phyloP scores from a whole-genome alignment of 2,797 vertebrate genomes.

The Microctenopoma stevenorrisi region DNA sequence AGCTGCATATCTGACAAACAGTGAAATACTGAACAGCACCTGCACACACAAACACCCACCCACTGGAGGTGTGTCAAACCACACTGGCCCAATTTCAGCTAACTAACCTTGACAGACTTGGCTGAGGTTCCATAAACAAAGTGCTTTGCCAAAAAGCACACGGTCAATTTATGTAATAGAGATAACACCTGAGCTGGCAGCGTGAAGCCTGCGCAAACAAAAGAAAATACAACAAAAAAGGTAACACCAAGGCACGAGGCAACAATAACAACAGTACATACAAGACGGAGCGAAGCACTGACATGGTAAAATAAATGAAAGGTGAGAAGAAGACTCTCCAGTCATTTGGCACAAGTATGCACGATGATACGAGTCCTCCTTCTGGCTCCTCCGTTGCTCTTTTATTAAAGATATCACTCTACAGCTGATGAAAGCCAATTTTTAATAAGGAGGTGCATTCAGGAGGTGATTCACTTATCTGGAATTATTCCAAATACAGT shows the following conservation, averaged over 20 bases:
- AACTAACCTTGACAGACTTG: conserved; percentile 72
- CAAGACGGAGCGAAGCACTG: neutral
- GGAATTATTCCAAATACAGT: conserved; percentile 56
- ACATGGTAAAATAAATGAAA: neutral
- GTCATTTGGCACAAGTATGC: conserved; percentile 3
- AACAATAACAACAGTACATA: neutral
- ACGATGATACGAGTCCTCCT: neutral
- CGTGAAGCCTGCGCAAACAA: conserved; percentile 10
- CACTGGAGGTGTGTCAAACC: conserved; percentile 43
- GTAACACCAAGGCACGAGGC: neutral
- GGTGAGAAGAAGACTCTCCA: neutral
- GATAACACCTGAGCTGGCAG: conserved; percentile 55
- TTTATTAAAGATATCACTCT: conserved; percentile 14
- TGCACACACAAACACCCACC: neutral
- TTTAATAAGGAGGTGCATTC: conserved; percentile 64
- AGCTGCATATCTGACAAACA: conserved; percentile 6
- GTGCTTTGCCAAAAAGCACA: conserved; percentile 62
- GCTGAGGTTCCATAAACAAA: conserved; percentile 32
- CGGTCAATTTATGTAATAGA: conserved; percentile 53
- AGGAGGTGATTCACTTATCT: conserved; percentile 53
- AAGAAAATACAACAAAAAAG: neutral
- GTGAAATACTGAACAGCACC: conserved; percentile 2
- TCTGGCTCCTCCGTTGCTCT: neutral
- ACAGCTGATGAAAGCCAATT: neutral
- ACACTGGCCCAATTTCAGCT: conserved; percentile 45